Base-by-base conservation (phyloP, 2,113 vertebrate species). In the Chaenogobius annularis region DNA sequence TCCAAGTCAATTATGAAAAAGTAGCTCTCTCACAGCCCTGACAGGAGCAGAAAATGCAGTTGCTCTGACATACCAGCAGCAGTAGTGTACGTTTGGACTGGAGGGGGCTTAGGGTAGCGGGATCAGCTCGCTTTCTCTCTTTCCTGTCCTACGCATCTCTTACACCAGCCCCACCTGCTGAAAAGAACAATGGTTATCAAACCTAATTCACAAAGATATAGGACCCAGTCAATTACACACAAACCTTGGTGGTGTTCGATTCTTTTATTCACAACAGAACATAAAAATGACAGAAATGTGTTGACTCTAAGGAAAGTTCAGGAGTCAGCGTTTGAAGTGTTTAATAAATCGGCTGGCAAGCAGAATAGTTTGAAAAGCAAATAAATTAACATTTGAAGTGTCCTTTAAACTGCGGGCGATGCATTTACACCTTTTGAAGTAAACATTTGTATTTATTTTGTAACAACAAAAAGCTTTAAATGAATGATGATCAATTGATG, bases 91-190 rank as follows among this genome's bases (percentile, higher is more conserved):
- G 59, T 40, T 89, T 89, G 89, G 73, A 66, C 74, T 74, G 5
- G 7, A n/a, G 37, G 73, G 80, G 62, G 22, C 31, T 58, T 73
- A 79, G 72, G 77, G 80, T 17, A 20, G 26, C 50, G 68, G 78
- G 67, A 77, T 72, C 67, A 44, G 76, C 56, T 43, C 72, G 65
- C 6, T 70, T 66, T 67, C 15, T 82, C 87, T 22, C 79, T 76
- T 84, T 85, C 72, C 86, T 78, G 82, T 85, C 72, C 85, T 76
- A 82, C 59, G 50, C 69, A 67, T 69, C 72, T 78, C 82, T 86
- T 77, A 85, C 85, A 76, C 56, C 66, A 74, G 73, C 81, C 77
- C 83, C 84, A 89, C 81, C 83, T 89, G 83, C 75, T 26, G 19
- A 54, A n/a, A 54, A 54, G 19, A 7, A 50, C 47, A 17, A 50